Conservation (phyloP, 2,113 vertebrate species). For the Tauraco erythrolophus region DNA sequence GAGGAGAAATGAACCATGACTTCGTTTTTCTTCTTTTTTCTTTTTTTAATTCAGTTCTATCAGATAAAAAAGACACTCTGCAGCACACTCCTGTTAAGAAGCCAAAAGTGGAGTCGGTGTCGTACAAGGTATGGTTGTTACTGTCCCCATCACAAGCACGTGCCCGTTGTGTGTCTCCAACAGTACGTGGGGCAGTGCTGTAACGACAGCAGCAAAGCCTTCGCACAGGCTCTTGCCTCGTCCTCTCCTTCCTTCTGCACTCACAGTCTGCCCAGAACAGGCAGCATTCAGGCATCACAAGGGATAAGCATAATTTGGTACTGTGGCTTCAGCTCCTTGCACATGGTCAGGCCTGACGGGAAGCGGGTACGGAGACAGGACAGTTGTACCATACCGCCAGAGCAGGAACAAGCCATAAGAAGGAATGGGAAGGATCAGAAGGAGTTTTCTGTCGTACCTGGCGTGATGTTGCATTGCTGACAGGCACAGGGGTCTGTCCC, state of each 20-base stretch:
- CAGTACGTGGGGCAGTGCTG: too few species aligned
- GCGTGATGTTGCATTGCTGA: neutral
- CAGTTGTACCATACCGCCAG: too few species aligned
- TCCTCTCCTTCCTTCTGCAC: neutral
- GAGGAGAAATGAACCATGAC: neutral
- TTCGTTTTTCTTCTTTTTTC: neutral
- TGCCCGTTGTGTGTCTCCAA: neutral
- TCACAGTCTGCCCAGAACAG: neutral
- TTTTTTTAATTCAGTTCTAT: slow-evolving; percentile 82
- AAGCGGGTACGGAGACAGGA: rapidly evolving
- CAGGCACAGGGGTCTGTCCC: neutral
- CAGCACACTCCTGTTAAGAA: slow-evolving; percentile 84
- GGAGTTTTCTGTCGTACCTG: neutral
- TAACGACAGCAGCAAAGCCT: neutral
- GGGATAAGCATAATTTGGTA: neutral
- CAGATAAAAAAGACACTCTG: slow-evolving; percentile 89
- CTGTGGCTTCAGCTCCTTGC: neutral
- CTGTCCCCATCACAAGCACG: neutral
- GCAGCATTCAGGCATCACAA: neutral
- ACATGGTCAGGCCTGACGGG: neutral
- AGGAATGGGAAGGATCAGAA: neutral
- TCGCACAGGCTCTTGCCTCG: neutral
- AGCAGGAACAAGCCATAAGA: neutral
- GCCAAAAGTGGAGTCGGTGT: slow-evolving; percentile 84
- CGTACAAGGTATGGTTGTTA: slow-evolving; percentile 82